A percentile compares a stretch with the other conserved stretches of the same genome.
Evolutionary conservation across 2,888 invertebrate genomes (phyloP).

Genomic region (Nycteola revayana): DNA sequence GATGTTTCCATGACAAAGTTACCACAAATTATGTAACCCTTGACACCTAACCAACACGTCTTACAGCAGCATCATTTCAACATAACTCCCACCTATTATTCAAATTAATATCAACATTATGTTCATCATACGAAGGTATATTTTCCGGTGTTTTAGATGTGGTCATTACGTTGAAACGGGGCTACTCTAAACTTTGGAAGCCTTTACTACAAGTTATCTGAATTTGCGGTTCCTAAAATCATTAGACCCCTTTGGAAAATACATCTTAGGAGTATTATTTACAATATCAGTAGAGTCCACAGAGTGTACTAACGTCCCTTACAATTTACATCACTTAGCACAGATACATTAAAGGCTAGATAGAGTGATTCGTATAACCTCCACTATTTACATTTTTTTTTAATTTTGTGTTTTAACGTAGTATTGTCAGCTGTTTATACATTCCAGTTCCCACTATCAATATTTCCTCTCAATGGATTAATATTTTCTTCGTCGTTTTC

Average conservation of each 20-base stretch:
- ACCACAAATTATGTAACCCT: too few species aligned
- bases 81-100: too few species aligned
- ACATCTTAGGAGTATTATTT: constrained; percentile 50
- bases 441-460: constrained; percentile 61
- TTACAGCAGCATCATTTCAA: too few species aligned
- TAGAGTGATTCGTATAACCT: constrained; percentile 75
- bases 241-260: constrained; percentile 28
- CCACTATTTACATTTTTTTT: constrained; percentile 55
- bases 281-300: constrained; percentile 53
- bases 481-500: constrained; percentile 36
- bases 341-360: constrained; percentile 58
- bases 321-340: constrained; percentile 67
- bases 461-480: constrained; percentile 43
- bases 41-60: too few species aligned
- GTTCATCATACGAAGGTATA: too few species aligned
- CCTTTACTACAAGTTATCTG: too few species aligned
- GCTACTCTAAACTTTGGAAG: too few species aligned
- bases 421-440: constrained; percentile 79
- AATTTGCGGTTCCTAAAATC: too few species aligned
- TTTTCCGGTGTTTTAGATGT: too few species aligned
- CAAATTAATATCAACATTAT: too few species aligned
- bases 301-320: constrained; percentile 55
- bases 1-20: too few species aligned
- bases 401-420: constrained; percentile 71
- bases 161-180: too few species aligned